These are phyloP conservation scores for Pogonus chalceus DNA, from an alignment of 1,140 invertebrate species.

Conservation along the genomic window DNA sequence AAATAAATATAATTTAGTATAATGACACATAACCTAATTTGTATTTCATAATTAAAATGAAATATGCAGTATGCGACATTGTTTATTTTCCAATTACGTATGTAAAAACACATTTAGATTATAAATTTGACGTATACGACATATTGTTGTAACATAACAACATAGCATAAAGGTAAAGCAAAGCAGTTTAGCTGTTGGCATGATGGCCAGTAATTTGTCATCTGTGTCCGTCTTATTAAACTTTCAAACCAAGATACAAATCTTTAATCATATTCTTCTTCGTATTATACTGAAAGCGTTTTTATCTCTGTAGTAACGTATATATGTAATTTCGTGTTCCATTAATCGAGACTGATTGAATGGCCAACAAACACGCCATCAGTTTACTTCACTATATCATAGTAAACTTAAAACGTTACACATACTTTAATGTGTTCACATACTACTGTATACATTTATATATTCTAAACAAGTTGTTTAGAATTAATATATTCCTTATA, in stretches of 20 bases:
- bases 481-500: not conserved
- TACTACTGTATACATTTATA: not conserved
- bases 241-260: not conserved
- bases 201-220: not conserved
- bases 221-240: not conserved
- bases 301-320: not conserved
- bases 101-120: too few species aligned
- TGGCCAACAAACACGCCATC: not conserved
- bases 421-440: not conserved
- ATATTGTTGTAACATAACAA: too few species aligned
- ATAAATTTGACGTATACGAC: too few species aligned
- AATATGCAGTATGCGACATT: too few species aligned
- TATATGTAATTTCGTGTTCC: conserved; percentile 3
- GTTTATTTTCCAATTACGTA: too few species aligned
- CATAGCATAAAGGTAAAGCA: too few species aligned
- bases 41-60: too few species aligned
- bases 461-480: not conserved
- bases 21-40: too few species aligned
- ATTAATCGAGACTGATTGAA: not conserved
- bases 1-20: too few species aligned
- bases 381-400: too few species aligned
- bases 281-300: not conserved
- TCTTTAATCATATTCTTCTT: conserved; percentile 6
- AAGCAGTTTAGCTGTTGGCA: not conserved
- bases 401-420: too few species aligned